phyloP scores from a whole-genome alignment of 2,113 vertebrate species.

The Tachuris rubrigastra region DNA sequence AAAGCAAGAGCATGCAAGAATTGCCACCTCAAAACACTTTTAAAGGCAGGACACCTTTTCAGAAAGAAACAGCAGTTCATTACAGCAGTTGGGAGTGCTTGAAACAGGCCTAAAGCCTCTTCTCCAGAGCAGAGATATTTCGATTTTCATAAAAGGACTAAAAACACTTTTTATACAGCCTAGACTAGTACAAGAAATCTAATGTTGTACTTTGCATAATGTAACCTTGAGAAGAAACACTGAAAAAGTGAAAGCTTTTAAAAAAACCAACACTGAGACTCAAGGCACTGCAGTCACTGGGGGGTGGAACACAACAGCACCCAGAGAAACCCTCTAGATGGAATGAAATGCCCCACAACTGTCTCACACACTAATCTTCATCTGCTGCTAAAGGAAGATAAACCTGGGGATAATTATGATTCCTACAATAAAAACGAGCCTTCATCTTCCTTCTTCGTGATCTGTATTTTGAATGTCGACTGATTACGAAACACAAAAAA shows the following conservation, averaged over 20 bases:
- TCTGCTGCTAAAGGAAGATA: not conserved
- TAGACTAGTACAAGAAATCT: not conserved
- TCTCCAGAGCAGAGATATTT: not conserved
- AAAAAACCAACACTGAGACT: not conserved
- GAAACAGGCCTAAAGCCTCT: not conserved
- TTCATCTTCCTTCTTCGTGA: not conserved
- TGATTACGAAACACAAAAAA: not conserved
- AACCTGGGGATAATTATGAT: not conserved
- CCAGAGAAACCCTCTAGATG: not conserved
- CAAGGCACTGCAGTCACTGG: not conserved
- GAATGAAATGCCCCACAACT: not conserved
- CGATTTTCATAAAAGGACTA: not conserved
- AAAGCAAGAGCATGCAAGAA: not conserved
- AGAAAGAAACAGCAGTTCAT: not conserved
- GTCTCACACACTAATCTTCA: not conserved
- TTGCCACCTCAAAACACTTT: not conserved
- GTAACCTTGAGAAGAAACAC: slow-evolving; percentile 21
- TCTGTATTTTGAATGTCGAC: not conserved
- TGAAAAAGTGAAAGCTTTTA: not conserved
- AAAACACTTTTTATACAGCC: not conserved
- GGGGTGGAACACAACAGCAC: not conserved
- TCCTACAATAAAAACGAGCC: not conserved
- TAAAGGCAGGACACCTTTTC: not conserved
- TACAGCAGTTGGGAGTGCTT: not conserved
- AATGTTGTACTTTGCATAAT: not conserved